Percentiles rank a stretch among this genome's conserved stretches.
These are phyloP conservation scores for Crypturellus tataupa DNA, from an alignment of 2,797 vertebrate genomes.

Conservation along the genomic window DNA sequence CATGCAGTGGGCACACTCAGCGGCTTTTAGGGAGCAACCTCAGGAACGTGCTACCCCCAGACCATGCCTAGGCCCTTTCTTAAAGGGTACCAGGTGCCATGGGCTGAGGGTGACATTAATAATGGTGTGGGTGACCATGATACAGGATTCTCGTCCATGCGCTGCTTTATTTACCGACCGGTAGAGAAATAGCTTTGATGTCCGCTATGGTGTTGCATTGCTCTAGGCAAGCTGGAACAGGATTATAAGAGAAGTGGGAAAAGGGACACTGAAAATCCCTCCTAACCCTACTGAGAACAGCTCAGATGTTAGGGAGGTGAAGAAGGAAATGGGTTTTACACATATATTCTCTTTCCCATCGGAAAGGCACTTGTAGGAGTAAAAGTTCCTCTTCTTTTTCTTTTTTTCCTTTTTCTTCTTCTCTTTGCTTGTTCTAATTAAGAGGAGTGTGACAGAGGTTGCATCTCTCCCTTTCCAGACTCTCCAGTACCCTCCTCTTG, in stretches of 20 bases:
- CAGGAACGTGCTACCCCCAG: background rate
- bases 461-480: background rate
- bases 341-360: background rate
- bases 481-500: background rate
- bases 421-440: background rate
- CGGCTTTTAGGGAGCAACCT: background rate
- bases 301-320: background rate
- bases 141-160: background rate
- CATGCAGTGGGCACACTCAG: fast-evolving
- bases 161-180: background rate
- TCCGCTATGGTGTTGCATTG: background rate
- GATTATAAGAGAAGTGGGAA: background rate
- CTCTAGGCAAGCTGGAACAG: background rate
- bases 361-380: background rate
- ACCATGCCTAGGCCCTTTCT: background rate
- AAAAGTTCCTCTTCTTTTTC: background rate
- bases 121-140: background rate
- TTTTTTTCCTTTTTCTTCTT: background rate
- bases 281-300: background rate
- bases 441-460: background rate
- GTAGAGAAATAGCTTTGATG: background rate
- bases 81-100: background rate
- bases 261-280: background rate
- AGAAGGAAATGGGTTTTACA: background rate
- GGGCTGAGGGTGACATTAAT: background rate